These are phyloP conservation scores for Macaca mulatta DNA, from an alignment of 2,113 vertebrate species.

Conservation along the genomic window DNA sequence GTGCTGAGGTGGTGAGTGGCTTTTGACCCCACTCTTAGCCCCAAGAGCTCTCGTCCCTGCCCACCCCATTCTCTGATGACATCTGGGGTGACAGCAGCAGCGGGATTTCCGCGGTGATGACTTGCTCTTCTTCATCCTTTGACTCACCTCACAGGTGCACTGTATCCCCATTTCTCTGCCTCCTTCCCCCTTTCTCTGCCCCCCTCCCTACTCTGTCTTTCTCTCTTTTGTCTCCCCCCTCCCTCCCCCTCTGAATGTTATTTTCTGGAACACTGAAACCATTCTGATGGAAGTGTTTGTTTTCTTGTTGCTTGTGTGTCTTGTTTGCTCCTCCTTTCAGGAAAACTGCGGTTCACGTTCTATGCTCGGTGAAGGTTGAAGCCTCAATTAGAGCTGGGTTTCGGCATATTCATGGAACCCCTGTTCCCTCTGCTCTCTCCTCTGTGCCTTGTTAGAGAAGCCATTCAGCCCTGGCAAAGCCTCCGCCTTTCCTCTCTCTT, in stretches of 20 bases:
- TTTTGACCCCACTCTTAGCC: neutral
- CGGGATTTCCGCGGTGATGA: accelerated
- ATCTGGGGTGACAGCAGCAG: neutral
- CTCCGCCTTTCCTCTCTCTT: neutral
- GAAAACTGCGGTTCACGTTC: neutral
- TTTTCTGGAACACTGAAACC: neutral
- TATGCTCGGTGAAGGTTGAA: neutral
- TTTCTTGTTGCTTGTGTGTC: neutral
- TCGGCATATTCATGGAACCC: neutral
- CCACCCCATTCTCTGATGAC: neutral
- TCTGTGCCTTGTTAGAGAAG: neutral
- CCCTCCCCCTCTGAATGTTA: accelerated
- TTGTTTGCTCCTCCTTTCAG: neutral
- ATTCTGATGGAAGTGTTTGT: neutral
- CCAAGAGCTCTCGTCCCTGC: neutral
- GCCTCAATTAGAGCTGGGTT: conserved; percentile 61
- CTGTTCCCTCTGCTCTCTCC: neutral
- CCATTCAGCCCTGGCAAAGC: neutral
- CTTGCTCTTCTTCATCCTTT: neutral
- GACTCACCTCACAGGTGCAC: neutral
- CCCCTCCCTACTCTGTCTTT: too few relatives aligned
- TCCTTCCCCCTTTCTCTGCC: accelerated
- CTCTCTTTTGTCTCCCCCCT: too few relatives aligned
- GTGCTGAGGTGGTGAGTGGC: accelerated
- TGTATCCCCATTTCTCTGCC: accelerated